Conservation (phyloP, 2,797 vertebrate species). For the Odontamblyopus lacepedii region DNA sequence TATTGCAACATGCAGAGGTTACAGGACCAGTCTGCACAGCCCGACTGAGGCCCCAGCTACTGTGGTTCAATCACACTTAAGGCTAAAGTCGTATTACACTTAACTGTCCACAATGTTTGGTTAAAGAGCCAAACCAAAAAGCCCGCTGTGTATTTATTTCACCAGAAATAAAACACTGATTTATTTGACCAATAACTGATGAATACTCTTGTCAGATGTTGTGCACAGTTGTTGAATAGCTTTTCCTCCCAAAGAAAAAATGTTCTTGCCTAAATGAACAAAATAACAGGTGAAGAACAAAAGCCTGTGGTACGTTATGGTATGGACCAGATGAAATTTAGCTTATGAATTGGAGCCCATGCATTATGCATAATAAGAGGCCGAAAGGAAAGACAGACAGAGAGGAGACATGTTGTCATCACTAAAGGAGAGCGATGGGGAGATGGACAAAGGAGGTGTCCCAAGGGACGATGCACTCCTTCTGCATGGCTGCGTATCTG, state of each 20-base stretch:
- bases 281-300: conserved; percentile 58
- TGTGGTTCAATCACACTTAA: conserved; percentile 55
- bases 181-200: not conserved
- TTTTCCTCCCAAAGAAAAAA: not conserved
- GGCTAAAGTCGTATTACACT: not conserved
- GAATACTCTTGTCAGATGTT: not conserved
- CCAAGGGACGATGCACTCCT: conserved; percentile 74
- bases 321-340: conserved; percentile 48
- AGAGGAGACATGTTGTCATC: conserved; percentile 75
- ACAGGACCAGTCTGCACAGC: conserved; percentile 54
- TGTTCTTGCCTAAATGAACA: conserved; percentile 52
- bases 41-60: conserved; percentile 54
- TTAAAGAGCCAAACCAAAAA: not conserved
- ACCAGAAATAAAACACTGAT: not conserved
- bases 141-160: not conserved
- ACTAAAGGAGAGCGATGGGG: conserved; percentile 72
- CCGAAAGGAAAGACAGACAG: conserved; percentile 54
- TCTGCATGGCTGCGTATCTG: conserved; percentile 72
- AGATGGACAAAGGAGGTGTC: conserved; percentile 79
- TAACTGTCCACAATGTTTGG: not conserved
- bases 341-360: conserved; percentile 60
- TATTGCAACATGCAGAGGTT: conserved; percentile 59
- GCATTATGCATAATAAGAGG: conserved; percentile 64
- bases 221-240: not conserved
- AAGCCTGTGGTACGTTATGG: conserved; percentile 51